Evolutionary conservation across 2,797 vertebrate genomes (phyloP), one percentile per base, ranked within the genome.

Genomic region (Crax fasciolata): DNA sequence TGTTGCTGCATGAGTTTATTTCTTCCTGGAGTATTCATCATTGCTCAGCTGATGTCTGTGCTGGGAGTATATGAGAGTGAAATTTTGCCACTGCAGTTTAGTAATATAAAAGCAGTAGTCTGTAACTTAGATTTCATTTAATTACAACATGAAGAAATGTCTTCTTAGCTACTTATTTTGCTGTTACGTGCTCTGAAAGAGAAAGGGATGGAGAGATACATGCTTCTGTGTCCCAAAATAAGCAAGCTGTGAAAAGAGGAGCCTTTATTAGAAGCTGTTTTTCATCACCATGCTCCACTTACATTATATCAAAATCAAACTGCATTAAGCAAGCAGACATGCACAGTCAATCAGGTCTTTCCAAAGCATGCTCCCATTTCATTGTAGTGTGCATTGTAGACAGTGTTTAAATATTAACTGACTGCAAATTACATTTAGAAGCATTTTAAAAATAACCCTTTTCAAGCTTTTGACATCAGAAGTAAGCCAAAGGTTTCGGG

Each of bases 341-440:
- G 16, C 38, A 68, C 55, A 30, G 63, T 90, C 74, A 87, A 52
- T 82, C 52, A 81, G 55, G 70, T 57, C 63, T 95, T 95, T 93
- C 62, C 76, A 82, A 93, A 94, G 52, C n/a, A 9, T 0, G 4
- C 28, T 93, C 35, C 20, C 25, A 68, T 90, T 94, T 96, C 93
- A 92, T 94, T 88, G 77, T 35, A 35, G 8, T 9, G 13, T 85
- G 73, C 61, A 39, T 65, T 85, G 55, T 81, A 89, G 86, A 70
- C 52, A 74, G 57, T 57, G 84, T 30, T 94, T 93, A 83, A 94
- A 93, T 90, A 95, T 90, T 88, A 84, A 96, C 24, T 82, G 49
- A 79, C 52, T 78, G 86, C 81, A 91, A 84, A 82, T 91, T 90
- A 48, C 65, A 85, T 77, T 89, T 81, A 90, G 59, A 95, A 82